Evolutionary conservation across 2,113 vertebrate genomes (phyloP).

Genomic region (Urocitellus parryii): DNA sequence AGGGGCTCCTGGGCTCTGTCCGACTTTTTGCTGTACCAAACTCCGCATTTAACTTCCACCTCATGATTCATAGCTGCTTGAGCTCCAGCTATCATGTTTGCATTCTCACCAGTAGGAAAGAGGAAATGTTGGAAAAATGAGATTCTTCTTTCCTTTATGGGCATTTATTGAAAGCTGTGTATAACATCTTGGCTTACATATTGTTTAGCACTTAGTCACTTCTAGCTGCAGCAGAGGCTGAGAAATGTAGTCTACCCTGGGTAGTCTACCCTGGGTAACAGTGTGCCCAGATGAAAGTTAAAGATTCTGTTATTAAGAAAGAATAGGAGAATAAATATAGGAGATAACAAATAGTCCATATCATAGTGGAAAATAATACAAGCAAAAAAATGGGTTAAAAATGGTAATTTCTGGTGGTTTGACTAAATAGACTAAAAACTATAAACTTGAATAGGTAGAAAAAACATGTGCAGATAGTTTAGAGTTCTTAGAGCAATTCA

Average conservation of each 20-base stretch:
- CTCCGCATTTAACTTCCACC: neutral
- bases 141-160: neutral
- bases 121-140: neutral
- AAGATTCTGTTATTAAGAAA: conserved; percentile 28
- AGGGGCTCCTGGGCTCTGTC: neutral
- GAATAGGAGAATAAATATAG: conserved; percentile 1
- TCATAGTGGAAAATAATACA: neutral
- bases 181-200: neutral
- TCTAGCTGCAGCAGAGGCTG: neutral
- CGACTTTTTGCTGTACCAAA: neutral
- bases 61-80: neutral
- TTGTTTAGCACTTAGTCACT: neutral
- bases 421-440: conserved; percentile 31
- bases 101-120: neutral
- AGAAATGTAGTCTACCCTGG: neutral
- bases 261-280: neutral
- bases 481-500: conserved; percentile 45
- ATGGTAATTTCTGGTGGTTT: conserved; percentile 13
- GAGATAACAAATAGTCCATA: neutral
- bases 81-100: neutral
- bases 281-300: neutral
- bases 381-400: conserved; percentile 26
- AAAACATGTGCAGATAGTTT: conserved; percentile 17
- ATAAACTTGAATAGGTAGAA: conserved; percentile 39
- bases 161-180: neutral